phyloP scores from a whole-genome alignment of 2,888 invertebrate species.

The Nymphalis c-album region DNA sequence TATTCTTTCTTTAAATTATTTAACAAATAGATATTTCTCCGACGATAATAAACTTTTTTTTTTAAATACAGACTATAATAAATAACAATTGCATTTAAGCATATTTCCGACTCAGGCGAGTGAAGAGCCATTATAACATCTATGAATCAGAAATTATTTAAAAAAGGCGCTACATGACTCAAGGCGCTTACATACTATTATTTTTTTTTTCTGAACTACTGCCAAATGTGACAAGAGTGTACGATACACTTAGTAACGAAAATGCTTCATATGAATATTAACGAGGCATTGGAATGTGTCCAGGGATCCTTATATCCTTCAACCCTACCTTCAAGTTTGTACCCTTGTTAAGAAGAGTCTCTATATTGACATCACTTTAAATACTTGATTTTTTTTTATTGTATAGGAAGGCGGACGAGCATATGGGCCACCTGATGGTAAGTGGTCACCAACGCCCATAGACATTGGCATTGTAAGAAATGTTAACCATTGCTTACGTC shows the following conservation, averaged over 20 bases:
- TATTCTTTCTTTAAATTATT: too few species aligned
- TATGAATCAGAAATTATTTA: slow-evolving; percentile 19
- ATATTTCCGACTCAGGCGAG: slow-evolving; percentile 1
- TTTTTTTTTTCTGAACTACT: slow-evolving; percentile 24
- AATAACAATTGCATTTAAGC: background rate
- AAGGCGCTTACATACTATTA: slow-evolving; percentile 12
- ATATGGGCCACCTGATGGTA: too few species aligned
- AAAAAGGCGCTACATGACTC: slow-evolving; percentile 27
- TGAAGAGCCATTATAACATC: background rate
- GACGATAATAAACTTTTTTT: too few species aligned
- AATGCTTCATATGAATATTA: background rate
- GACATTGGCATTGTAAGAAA: too few species aligned
- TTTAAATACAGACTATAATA: background rate
- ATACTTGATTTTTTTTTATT: too few species aligned
- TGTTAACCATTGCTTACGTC: too few species aligned
- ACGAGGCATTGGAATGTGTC: background rate
- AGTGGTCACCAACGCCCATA: too few species aligned
- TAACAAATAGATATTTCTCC: too few species aligned
- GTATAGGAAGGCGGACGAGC: too few species aligned
- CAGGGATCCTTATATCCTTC: background rate
- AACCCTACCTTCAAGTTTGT: too few species aligned
- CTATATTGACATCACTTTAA: too few species aligned
- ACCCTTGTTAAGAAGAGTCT: too few species aligned
- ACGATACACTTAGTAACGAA: slow-evolving; percentile 10
- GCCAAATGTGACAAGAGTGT: slow-evolving; percentile 29